Conservation (phyloP, 2,113 vertebrate species). For the Cyanoderma ruficeps region DNA sequence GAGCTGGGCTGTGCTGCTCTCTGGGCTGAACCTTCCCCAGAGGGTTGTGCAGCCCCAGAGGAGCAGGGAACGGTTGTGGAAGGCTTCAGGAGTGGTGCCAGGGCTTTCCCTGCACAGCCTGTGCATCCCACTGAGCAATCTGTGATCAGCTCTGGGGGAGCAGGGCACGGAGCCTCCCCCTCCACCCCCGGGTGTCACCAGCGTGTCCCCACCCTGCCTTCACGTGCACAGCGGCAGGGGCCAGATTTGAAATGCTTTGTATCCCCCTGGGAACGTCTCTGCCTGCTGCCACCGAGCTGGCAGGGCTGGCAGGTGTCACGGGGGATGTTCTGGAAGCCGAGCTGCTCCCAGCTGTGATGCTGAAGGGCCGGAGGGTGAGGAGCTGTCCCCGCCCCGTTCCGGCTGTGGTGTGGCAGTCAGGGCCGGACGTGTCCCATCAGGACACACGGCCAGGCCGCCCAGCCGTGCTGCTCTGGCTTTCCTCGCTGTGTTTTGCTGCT, state of each 20-base stretch:
- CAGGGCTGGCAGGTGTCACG: not conserved
- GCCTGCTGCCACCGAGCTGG: not conserved
- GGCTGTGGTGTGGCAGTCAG: not conserved
- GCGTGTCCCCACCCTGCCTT: rapidly evolving
- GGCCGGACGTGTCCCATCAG: not conserved
- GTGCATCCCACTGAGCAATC: not conserved
- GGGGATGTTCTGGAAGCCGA: not conserved
- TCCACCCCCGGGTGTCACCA: not conserved
- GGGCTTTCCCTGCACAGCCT: not conserved
- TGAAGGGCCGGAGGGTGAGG: rapidly evolving
- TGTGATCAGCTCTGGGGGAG: rapidly evolving
- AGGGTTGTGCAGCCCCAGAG: not conserved
- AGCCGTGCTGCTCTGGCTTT: not conserved
- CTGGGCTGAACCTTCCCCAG: not conserved
- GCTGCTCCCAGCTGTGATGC: rapidly evolving
- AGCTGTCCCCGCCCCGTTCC: rapidly evolving
- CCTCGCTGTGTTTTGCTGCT: conserved; percentile 21
- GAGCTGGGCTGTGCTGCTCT: rapidly evolving
- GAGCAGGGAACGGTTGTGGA: not conserved
- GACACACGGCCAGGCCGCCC: rapidly evolving
- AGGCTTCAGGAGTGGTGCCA: not conserved
- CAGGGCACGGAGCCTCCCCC: not conserved
- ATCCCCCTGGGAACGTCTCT: not conserved
- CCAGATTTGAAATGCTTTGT: not conserved
- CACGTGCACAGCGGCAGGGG: rapidly evolving